A percentile compares a stretch with the other conserved stretches of the same genome.
phyloP scores from a whole-genome alignment of 1,140 invertebrate species.

The Drosophila subpulchrella region DNA sequence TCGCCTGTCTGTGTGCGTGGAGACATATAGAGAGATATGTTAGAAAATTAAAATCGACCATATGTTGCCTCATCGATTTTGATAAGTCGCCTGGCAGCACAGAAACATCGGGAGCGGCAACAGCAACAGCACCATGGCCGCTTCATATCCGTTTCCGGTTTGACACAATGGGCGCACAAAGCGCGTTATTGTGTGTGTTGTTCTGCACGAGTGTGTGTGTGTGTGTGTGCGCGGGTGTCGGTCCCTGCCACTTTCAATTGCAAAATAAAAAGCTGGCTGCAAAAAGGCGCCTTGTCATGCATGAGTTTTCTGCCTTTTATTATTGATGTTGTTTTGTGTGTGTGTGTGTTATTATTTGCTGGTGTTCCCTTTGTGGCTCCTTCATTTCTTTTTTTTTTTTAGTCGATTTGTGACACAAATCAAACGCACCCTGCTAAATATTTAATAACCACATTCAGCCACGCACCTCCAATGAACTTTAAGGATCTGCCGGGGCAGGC shows the following conservation, averaged over 20 bases:
- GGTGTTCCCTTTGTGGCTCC: constrained; percentile 35
- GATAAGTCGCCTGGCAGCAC: constrained; percentile 59
- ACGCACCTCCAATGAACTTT: constrained; percentile 60
- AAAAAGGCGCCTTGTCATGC: constrained; percentile 75
- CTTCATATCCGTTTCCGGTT: constrained; percentile 80
- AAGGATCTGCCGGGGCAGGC: constrained; percentile 15
- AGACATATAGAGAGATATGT: constrained; percentile 49
- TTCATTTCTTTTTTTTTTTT: constrained; percentile 14
- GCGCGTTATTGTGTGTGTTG: constrained; percentile 19
- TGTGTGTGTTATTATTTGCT: constrained; percentile 41
- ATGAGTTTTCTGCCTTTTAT: constrained; percentile 63
- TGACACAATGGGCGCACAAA: constrained; percentile 68
- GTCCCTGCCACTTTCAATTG: constrained; percentile 66
- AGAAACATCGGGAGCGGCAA: constrained; percentile 11
- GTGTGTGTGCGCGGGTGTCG: constrained; percentile 4
- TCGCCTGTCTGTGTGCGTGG: constrained; percentile 31
- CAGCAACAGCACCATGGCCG: constrained; percentile 44
- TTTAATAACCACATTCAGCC: constrained; percentile 63
- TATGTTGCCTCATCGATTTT: constrained; percentile 82
- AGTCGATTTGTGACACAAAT: constrained; percentile 65
- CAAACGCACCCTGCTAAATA: constrained; percentile 66
- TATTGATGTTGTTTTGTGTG: constrained; percentile 65
- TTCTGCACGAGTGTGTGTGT: not conserved
- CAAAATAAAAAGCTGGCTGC: constrained; percentile 63
- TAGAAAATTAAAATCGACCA: constrained; percentile 81